phyloP scores from a whole-genome alignment of 2,113 vertebrate species.

The Hoplias malabaricus region DNA sequence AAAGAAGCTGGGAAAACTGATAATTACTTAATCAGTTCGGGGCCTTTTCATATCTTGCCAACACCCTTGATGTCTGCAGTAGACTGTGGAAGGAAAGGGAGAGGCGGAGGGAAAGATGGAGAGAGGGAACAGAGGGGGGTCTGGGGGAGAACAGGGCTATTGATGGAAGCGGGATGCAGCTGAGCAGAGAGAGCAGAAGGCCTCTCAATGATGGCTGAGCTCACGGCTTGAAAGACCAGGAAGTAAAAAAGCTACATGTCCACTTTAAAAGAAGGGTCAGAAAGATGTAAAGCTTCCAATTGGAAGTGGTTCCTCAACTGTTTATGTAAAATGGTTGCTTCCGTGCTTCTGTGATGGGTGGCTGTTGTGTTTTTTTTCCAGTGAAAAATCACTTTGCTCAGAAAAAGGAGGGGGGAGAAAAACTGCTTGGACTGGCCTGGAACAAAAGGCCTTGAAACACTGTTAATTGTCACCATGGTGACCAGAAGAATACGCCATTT shows the following conservation, averaged over 20 bases:
- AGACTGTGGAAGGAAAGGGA: conserved; percentile 41
- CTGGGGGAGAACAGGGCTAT: conserved; percentile 42
- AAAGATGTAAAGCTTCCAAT: conserved; percentile 67
- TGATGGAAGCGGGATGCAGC: conserved; percentile 52
- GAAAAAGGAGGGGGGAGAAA: conserved; percentile 26
- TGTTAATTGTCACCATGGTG: conserved; percentile 97
- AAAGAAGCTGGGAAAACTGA: conserved; percentile 54
- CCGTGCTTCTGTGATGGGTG: conserved; percentile 28
- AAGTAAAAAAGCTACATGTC: conserved; percentile 62
- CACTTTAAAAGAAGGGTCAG: conserved; percentile 54
- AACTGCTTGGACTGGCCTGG: conserved; percentile 82
- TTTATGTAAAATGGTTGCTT: conserved; percentile 66
- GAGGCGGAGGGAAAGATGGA: conserved; percentile 33
- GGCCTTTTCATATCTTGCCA: conserved; percentile 56
- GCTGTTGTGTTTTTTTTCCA: conserved; percentile 31
- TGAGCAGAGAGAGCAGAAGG: conserved; percentile 46
- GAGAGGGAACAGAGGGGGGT: conserved; percentile 31
- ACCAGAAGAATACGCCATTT: conserved; percentile 97
- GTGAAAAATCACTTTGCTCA: conserved; percentile 76
- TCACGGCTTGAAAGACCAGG: conserved; percentile 67
- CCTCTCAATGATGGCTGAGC: conserved; percentile 48
- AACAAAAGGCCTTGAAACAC: conserved; percentile 92
- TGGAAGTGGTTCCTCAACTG: conserved; percentile 74
- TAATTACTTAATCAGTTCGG: conserved; percentile 58
- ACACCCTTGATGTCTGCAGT: conserved; percentile 55